phyloP scores from a whole-genome alignment of 2,888 invertebrate genomes.

The Amphipoea oculea region DNA sequence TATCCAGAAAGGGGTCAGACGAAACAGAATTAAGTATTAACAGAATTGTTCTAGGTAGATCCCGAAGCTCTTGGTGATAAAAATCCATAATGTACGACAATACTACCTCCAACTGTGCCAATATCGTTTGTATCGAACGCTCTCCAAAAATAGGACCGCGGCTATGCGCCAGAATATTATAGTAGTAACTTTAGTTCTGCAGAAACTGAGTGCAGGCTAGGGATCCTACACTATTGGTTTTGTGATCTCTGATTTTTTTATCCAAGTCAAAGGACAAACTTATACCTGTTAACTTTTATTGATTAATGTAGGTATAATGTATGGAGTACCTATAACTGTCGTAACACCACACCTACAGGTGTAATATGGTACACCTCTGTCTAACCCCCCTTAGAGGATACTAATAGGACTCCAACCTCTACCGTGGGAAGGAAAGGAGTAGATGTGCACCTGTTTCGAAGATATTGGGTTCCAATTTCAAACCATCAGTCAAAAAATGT shows the following conservation, averaged over 20 bases:
- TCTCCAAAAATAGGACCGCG: constrained; percentile 51
- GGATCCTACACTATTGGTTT: constrained; percentile 17
- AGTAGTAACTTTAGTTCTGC: constrained; percentile 31
- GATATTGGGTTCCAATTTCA: background rate
- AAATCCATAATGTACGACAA: constrained; percentile 35
- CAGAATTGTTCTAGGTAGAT: constrained; percentile 27
- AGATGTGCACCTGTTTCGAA: background rate
- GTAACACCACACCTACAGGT: too few species aligned
- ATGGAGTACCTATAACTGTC: too few species aligned
- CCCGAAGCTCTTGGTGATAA: constrained; percentile 33
- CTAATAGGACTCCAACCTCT: background rate
- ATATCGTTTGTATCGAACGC: constrained; percentile 50
- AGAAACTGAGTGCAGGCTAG: constrained; percentile 12
- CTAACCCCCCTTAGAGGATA: too few species aligned
- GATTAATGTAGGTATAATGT: too few species aligned
- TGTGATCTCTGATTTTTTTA: background rate
- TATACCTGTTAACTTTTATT: too few species aligned
- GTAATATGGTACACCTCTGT: too few species aligned
- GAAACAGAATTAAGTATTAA: constrained; percentile 35
- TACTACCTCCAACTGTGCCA: constrained; percentile 16
- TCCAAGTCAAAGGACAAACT: background rate
- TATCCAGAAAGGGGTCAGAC: constrained; percentile 4
- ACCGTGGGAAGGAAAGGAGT: too few species aligned
- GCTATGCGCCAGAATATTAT: constrained; percentile 42
- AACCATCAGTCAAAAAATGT: background rate